Conservation (phyloP, 1,140 invertebrate genomes). For the Atta cephalotes region DNA sequence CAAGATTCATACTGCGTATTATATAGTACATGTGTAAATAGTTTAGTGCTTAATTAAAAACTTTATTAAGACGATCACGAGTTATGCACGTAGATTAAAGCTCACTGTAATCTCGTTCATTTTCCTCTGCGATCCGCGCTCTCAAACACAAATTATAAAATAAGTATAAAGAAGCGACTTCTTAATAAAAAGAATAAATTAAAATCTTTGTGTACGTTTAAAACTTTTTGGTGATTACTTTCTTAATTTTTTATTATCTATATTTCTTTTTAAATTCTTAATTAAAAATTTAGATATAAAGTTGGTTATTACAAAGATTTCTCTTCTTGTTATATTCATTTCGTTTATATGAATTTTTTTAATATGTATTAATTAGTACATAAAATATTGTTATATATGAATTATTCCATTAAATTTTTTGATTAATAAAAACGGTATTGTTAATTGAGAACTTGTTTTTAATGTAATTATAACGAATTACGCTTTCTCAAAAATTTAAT, state of each 20-base stretch:
- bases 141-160: too few relatives aligned
- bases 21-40: too few relatives aligned
- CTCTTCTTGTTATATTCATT: neutral
- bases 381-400: neutral
- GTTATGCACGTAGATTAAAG: too few relatives aligned
- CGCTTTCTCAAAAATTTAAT: neutral
- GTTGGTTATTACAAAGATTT: neutral
- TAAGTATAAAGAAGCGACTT: too few relatives aligned
- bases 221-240: too few relatives aligned
- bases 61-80: too few relatives aligned
- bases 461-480: neutral
- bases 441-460: neutral
- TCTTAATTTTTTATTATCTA: neutral
- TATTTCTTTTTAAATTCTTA: neutral
- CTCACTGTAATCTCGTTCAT: too few relatives aligned
- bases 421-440: neutral
- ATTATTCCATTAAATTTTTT: neutral
- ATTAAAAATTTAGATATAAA: neutral
- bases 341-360: neutral
- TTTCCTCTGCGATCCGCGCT: too few relatives aligned
- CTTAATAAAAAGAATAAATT: too few relatives aligned
- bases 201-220: too few relatives aligned
- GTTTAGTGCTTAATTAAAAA: too few relatives aligned
- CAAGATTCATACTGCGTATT: too few relatives aligned
- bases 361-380: neutral